Evolutionary conservation across 2,113 vertebrate genomes (phyloP), one percentile per base, ranked within the genome.

Genomic region (Phainopepla nitens): DNA sequence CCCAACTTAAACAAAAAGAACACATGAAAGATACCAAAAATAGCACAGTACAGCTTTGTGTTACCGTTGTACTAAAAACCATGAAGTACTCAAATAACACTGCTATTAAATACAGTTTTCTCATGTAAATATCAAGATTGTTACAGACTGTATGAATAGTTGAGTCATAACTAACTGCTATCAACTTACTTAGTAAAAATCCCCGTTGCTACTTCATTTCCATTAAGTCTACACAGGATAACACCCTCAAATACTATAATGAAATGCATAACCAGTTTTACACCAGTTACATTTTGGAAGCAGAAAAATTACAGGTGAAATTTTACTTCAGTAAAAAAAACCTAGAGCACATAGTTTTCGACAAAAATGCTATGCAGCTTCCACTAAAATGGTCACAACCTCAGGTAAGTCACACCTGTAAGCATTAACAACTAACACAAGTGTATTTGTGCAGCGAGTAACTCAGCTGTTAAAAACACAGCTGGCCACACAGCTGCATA

Each of bases 211-310:
- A 28, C 20, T 54, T 79, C 21, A 54, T 25, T 61, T 5, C 5
- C 13, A 16, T 27, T 20, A 17, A 58, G 18, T 15, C 51, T 54
- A 53, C 13, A 66, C 4, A 77, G 18, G 33, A 6, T 25, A 78
- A 18, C 3, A 66, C 5, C 20, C 3, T 1, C 33, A 71, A 9
- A 0, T 1, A 62, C 15, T 41, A 24, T 19, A 42, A 4, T 10
- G 60, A 70, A 72, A 86, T 41, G 86, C 31, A n/a, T 11, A 82
- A 76, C 4, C 28, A 79, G 23, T 69, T 79, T 44, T 27, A 72
- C 10, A 6, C 5, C 41, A 65, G 28, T 44, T 80, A 39, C 27
- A 33, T 33, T 29, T 51, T 0, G 51, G 29, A 79, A 71, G 10
- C 17, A 86, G 36, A 15, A 77, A 33, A 91, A 61, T n/a, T 35